These are phyloP conservation scores for Bolinopsis microptera DNA, from an alignment of 37 sponge, comb jelly and placozoan genomes.

Conservation along the genomic window DNA sequence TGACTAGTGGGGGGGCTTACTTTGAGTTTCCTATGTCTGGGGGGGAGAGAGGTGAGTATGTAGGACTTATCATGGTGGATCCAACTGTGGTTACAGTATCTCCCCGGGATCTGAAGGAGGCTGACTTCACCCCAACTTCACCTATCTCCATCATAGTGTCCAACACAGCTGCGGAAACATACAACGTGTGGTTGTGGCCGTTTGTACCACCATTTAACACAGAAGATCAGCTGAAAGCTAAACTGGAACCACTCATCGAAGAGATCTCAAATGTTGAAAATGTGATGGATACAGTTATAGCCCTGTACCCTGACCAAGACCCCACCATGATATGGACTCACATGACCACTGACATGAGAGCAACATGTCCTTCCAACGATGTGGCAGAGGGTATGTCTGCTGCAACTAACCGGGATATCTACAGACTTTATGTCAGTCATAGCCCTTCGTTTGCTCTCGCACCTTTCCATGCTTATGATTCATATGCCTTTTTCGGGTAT, in stretches of 20 bases:
- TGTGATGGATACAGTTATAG: background rate
- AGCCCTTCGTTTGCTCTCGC: background rate
- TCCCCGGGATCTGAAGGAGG: background rate
- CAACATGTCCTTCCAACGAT: constrained; percentile 46
- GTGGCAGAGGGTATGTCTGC: background rate
- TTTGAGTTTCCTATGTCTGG: constrained; percentile 4
- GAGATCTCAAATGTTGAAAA: background rate
- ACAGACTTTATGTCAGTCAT: background rate
- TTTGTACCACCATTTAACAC: background rate
- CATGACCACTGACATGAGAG: constrained; percentile 24
- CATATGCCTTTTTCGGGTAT: background rate
- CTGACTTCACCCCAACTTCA: background rate
- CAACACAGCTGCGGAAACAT: background rate
- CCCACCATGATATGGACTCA: background rate
- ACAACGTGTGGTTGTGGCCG: background rate
- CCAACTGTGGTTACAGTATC: constrained; percentile 4
- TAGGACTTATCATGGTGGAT: constrained; percentile 1
- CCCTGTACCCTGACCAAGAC: background rate
- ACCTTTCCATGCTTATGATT: constrained; percentile 28
- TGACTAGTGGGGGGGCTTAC: background rate
- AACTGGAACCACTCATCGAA: background rate
- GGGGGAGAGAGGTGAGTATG: background rate
- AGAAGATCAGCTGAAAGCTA: background rate
- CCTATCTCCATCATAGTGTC: background rate
- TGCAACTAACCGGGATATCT: constrained; percentile 13